phyloP scores from a whole-genome alignment of 2,888 invertebrate genomes.

The Patella pellucida region DNA sequence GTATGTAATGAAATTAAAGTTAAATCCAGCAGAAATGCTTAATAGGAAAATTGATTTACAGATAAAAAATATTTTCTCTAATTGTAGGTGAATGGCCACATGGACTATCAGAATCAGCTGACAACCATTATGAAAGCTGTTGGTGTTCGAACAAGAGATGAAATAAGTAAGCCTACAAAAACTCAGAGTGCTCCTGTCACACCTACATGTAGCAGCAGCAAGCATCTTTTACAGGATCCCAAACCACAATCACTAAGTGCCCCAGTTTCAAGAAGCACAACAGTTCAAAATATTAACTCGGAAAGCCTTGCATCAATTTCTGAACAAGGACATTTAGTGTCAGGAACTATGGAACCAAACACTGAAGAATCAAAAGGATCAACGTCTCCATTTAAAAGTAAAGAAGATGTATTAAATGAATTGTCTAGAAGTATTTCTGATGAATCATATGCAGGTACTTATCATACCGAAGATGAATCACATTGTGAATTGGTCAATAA shows the following conservation, averaged over 20 bases:
- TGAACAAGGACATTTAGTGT: neutral
- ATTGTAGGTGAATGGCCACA: constrained; percentile 73
- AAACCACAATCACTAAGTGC: neutral
- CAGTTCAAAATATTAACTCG: neutral
- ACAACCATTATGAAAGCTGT: constrained; percentile 73
- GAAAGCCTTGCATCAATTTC: neutral
- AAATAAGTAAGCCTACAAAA: constrained; percentile 21
- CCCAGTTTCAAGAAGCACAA: neutral
- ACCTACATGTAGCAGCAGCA: neutral
- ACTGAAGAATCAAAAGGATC: neutral
- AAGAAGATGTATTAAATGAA: neutral
- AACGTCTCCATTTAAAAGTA: neutral
- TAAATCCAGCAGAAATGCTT: no score
- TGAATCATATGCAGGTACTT: neutral
- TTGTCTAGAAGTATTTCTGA: constrained; percentile 4
- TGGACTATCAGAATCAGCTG: constrained; percentile 76
- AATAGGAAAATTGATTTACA: no score
- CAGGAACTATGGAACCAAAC: neutral
- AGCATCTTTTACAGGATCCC: neutral
- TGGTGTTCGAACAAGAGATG: constrained; percentile 66
- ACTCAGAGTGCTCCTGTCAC: constrained; percentile 6
- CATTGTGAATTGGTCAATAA: no score
- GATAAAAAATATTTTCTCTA: no score
- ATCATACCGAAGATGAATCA: neutral
- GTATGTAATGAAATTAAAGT: no score